Base-by-base conservation (phyloP, 2,113 vertebrate species). In the Polyodon spathula region DNA sequence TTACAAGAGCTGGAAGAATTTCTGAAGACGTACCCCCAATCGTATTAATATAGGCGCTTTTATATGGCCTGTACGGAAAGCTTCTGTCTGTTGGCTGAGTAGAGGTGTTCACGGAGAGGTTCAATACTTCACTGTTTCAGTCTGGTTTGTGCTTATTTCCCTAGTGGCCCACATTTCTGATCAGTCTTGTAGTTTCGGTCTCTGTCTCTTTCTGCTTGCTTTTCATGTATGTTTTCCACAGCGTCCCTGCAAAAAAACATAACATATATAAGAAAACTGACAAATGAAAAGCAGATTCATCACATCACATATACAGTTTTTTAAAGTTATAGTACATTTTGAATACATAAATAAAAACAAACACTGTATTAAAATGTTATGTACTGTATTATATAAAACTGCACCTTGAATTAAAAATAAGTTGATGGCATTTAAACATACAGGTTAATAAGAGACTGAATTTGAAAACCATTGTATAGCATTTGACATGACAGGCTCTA, bases 71-170 rank as follows among this genome's bases (percentile, higher is more conserved):
- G 27, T 27, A 27, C 27, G 3, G 27, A 27, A 27, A 27, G 27
- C 27, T 27, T 27, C 27, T 27, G 27, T 71, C 59, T 62, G 66
- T 75, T 62, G 63, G 54, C 63, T 70, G 74, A 41, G 50, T 54
- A 52, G 51, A 71, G 64, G 17, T 70, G 60, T 6, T 57, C 56
- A 54, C 40, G 16, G 50, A 52, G 64, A 53, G 50, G 62, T 66
- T 46, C 59, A 57, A 62, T 65, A 55, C 64, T 73, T 74, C 59
- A 64, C 66, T 61, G 63, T 68, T 62, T 79, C 63, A 64, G 71
- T 65, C 68, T 71, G 70, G 60, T 61, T 85, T 85, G 82, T 84
- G 81, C 81, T 85, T 84, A 74, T 80, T 73, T 78, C 72, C 71
- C 79, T 54, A 66, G 61, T 72, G 70, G 67, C 68, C 59, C 77